Base-by-base conservation (phyloP, 2,113 vertebrate species). In the Arvicanthis niloticus region DNA sequence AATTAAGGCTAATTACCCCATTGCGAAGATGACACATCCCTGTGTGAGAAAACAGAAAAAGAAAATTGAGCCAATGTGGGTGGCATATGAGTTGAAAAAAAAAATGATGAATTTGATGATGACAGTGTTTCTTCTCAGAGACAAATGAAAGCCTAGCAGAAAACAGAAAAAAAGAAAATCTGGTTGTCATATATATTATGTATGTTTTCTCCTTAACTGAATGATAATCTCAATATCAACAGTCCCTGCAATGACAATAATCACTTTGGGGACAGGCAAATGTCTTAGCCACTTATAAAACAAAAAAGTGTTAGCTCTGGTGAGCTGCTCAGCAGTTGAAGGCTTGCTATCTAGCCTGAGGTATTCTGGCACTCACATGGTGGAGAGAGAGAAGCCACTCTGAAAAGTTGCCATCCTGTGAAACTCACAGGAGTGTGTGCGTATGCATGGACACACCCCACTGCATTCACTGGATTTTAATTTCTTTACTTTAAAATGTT, bases 1-100 rank as follows among this genome's bases (percentile, higher is more conserved):
- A 93, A 96, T 85, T 92, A 88, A 93, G 40, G 26, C 60, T 58
- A 89, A 88, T n/a, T 84, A 96, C 78, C n/a, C 65, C 81, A 72
- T 93, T 91, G 62, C 68, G 85, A 94, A 80, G 42, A 87, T 76
- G 89, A 81, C 68, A 93, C 24, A 60, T 81, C 26, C 62, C 26
- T 89, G 17, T 85, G 37, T 31, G 73, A 72, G 31, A 53, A 53
- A 77, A 81, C 48, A 31, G 37, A 24, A 65, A 84, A 51, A 6
- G 15, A 75, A 24, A 92, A 19, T 2, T 68, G 81, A 68, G 56
- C 48, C 93, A 94, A 82, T 72, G 87, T 93, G 78, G n/a, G 89
- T 96, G 73, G 91, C 40, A 76, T 80, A 42, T 67, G 89, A 84
- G 82, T 68, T n/a, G 60, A 34, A 5, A 45, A 45, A 45, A 84